A percentile compares a stretch with the other conserved stretches of the same genome.
These are phyloP conservation scores for Lepidocolaptes lacrymiger DNA, from an alignment of 2,797 vertebrate species.

Conservation along the genomic window DNA sequence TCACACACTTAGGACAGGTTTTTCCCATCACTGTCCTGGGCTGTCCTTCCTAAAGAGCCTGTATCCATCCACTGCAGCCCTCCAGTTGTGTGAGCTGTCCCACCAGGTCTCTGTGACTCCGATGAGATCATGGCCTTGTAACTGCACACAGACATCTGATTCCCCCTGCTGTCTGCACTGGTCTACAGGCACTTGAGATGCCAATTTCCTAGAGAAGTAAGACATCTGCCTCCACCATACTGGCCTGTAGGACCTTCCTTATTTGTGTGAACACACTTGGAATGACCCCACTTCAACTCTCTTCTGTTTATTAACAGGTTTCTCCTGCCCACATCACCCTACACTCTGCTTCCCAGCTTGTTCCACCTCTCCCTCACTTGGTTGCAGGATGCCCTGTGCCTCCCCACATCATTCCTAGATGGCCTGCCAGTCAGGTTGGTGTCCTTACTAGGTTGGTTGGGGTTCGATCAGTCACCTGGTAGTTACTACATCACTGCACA, in stretches of 20 bases:
- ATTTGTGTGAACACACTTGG: background rate
- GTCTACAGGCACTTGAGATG: background rate
- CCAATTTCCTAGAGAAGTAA: background rate
- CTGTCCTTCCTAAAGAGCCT: background rate
- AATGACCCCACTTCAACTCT: background rate
- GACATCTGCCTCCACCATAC: background rate
- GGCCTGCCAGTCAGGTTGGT: background rate
- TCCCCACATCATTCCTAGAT: background rate
- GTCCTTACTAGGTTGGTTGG: background rate
- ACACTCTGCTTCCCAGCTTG: background rate
- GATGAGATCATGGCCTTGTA: background rate
- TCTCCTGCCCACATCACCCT: background rate
- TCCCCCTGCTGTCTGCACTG: background rate
- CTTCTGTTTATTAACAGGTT: background rate
- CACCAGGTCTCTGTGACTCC: background rate
- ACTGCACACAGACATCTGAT: background rate
- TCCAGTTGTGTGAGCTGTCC: background rate
- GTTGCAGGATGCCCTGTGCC: background rate
- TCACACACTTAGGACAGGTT: background rate
- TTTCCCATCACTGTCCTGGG: accelerated
- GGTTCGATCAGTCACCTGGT: background rate
- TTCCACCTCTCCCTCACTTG: background rate
- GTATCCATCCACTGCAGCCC: background rate
- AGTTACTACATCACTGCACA: background rate
- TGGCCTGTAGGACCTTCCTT: background rate